Evolutionary conservation across 2,888 invertebrate species (phyloP).

Genomic region (Meghimatium bilineatum): DNA sequence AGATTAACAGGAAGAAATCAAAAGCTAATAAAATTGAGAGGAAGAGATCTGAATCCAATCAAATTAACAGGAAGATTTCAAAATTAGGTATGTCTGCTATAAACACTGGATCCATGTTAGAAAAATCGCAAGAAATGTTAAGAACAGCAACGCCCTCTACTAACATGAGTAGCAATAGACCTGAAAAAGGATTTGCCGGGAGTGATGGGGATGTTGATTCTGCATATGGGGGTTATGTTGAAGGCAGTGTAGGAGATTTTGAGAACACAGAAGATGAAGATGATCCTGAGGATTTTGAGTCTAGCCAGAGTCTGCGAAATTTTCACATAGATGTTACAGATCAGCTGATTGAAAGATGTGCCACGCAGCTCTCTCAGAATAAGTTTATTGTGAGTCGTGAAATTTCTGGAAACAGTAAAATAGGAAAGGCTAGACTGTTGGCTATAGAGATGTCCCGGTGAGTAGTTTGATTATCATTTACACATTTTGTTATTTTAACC

Average conservation of each 20-base stretch:
- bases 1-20: conserved; percentile 43
- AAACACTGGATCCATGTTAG: neutral
- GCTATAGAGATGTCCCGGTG: conserved; percentile 63
- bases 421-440: conserved; percentile 69
- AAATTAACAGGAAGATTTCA: conserved; percentile 41
- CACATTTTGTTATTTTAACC: too few relatives aligned
- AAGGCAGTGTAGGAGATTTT: conserved; percentile 51
- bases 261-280: conserved; percentile 56
- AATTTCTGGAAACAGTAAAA: conserved; percentile 53
- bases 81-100: neutral
- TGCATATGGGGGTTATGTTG: conserved; percentile 51
- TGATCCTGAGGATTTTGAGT: conserved; percentile 71
- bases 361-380: conserved; percentile 73
- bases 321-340: conserved; percentile 73
- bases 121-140: neutral
- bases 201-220: conserved; percentile 54
- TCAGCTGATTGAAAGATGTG: conserved; percentile 73
- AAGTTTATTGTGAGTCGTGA: conserved; percentile 70
- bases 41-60: conserved; percentile 20
- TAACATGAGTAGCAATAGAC: neutral
- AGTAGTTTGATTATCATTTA: conserved; percentile 21
- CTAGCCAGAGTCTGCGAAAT: conserved; percentile 67
- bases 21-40: neutral
- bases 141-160: neutral
- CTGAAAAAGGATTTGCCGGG: neutral